These are phyloP conservation scores for Bombyx mori DNA, from an alignment of 1,140 invertebrate species.

Conservation along the genomic window ASM3026992v2 NC_085128.1:5798001-5798500, in stretches of 20 bases:
- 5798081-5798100: slow-evolving; percentile 84
- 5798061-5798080: slow-evolving; percentile 80
- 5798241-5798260: slow-evolving; percentile 81
- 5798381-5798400: slow-evolving; percentile 40
- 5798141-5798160: slow-evolving; percentile 1
- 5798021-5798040: slow-evolving; percentile 89
- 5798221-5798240: slow-evolving; percentile 88
- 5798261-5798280: slow-evolving; percentile 61
- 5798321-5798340: slow-evolving; percentile 49
- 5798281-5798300: slow-evolving; percentile 39
- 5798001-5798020: slow-evolving; percentile 83
- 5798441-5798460: slow-evolving; percentile 62
- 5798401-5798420: slow-evolving; percentile 61
- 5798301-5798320: slow-evolving; percentile 43
- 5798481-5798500: slow-evolving; percentile 44
- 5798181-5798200: slow-evolving; percentile 95
- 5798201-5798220: slow-evolving; percentile 90
- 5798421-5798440: slow-evolving; percentile 56
- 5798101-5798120: slow-evolving; percentile 48
- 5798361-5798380: slow-evolving; percentile 38
- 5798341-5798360: slow-evolving; percentile 41
- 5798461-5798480: slow-evolving; percentile 63
- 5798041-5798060: slow-evolving; percentile 81
- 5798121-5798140: slow-evolving; percentile 4
- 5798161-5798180: slow-evolving; percentile 77